Conservation (phyloP, 2,888 invertebrate species). For the Anthophora plumipes region DNA sequence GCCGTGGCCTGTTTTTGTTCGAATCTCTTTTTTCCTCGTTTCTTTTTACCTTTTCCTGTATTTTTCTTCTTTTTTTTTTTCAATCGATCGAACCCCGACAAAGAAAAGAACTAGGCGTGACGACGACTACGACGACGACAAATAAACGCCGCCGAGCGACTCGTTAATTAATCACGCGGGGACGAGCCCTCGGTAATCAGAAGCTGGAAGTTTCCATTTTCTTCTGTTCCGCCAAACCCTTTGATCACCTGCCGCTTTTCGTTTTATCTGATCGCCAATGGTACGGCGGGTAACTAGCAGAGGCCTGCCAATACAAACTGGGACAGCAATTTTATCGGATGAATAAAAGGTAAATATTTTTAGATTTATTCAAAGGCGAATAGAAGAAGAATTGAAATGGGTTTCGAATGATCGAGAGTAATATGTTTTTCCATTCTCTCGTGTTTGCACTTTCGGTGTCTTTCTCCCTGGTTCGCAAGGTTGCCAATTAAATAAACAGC, state of each 20-base stretch:
- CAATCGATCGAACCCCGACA: conserved; percentile 27
- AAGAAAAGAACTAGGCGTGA: conserved; percentile 33
- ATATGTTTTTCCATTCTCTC: too few species aligned
- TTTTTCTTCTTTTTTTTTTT: conserved; percentile 2
- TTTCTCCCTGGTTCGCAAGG: too few species aligned
- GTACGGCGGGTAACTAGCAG: too few species aligned
- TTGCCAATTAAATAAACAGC: too few species aligned
- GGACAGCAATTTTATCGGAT: too few species aligned
- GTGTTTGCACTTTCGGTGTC: too few species aligned
- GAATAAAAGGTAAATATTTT: too few species aligned
- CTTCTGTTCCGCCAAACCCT: background rate
- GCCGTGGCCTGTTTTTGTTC: conserved; percentile 4
- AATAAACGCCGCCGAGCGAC: conserved; percentile 19
- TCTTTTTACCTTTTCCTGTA: background rate
- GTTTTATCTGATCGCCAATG: background rate
- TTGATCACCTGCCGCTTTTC: background rate
- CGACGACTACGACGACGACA: background rate
- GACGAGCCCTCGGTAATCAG: conserved; percentile 12
- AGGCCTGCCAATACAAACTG: too few species aligned
- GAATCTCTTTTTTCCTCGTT: background rate
- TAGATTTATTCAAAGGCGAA: too few species aligned
- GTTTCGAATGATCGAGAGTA: too few species aligned
- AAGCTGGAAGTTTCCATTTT: conserved; percentile 7
- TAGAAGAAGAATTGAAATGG: too few species aligned
- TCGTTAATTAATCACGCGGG: conserved; percentile 41